phyloP scores from a whole-genome alignment of 2,113 vertebrate species.

The Phoxinus phoxinus region DNA sequence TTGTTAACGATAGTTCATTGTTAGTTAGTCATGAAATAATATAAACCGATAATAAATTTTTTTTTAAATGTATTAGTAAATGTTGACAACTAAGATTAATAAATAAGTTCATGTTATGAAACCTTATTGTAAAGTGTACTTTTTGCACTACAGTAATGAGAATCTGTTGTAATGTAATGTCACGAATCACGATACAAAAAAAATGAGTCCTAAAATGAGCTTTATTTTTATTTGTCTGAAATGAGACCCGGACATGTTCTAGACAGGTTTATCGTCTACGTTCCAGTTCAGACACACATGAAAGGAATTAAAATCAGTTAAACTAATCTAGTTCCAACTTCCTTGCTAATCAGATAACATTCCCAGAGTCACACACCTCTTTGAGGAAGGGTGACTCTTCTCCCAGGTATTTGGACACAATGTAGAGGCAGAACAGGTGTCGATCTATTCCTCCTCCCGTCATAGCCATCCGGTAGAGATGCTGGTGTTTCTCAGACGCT shows the following conservation, averaged over 20 bases:
- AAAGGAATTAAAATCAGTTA: neutral
- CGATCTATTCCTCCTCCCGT: constrained; percentile 84
- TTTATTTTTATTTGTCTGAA: too few relatives aligned
- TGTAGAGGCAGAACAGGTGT: constrained; percentile 87
- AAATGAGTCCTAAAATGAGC: too few relatives aligned
- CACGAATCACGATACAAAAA: neutral
- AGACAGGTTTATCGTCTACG: too few relatives aligned
- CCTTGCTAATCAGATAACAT: neutral
- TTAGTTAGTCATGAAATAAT: too few relatives aligned
- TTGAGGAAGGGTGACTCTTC: constrained; percentile 82
- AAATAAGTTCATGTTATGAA: too few relatives aligned
- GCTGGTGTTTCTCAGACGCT: constrained; percentile 84
- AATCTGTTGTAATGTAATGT: neutral
- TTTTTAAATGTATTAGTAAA: too few relatives aligned
- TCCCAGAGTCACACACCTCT: constrained; percentile 68
- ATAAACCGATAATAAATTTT: too few relatives aligned
- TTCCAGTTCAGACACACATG: neutral
- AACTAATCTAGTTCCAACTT: neutral
- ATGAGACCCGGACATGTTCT: too few relatives aligned
- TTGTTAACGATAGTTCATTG: too few relatives aligned
- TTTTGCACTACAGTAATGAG: neutral
- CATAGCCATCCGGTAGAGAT: constrained; percentile 83
- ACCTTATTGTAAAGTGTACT: too few relatives aligned
- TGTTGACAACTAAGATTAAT: too few relatives aligned
- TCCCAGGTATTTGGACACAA: constrained; percentile 83